These are phyloP conservation scores for Lycaon pictus DNA, from an alignment of 2,113 vertebrate genomes.

Conservation along the genomic window DNA sequence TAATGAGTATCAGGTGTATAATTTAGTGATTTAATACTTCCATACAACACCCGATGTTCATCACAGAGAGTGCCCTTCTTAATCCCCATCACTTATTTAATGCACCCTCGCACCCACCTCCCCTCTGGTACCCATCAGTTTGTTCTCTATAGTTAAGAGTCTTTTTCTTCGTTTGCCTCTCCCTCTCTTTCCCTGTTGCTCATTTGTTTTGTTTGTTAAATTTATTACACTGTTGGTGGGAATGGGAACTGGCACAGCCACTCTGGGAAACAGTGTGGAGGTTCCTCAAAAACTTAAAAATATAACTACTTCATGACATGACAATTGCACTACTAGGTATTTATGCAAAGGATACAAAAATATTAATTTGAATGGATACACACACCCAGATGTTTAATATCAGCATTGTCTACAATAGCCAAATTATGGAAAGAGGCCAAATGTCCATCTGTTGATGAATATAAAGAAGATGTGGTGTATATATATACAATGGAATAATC, in stretches of 20 bases:
- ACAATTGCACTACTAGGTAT: background rate
- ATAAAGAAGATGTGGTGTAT: background rate
- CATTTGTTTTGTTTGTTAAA: background rate
- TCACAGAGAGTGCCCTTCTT: background rate
- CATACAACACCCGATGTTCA: background rate
- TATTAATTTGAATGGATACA: background rate
- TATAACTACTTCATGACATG: background rate
- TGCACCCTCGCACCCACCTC: background rate
- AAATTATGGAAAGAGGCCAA: background rate
- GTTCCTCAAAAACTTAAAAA: background rate
- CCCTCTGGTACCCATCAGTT: background rate
- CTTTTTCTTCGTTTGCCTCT: background rate
- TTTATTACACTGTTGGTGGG: background rate
- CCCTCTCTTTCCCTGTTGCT: background rate
- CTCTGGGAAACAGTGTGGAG: background rate
- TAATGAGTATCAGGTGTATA: background rate
- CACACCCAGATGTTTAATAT: background rate
- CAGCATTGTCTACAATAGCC: background rate
- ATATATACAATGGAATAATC: background rate
- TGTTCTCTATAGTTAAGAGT: background rate
- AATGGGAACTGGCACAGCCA: background rate
- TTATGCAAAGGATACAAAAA: background rate
- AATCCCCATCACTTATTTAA: background rate
- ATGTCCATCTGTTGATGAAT: background rate
- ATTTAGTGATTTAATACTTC: background rate